phyloP scores from a whole-genome alignment of 2,888 invertebrate species.

The Cybosia mesomella region DNA sequence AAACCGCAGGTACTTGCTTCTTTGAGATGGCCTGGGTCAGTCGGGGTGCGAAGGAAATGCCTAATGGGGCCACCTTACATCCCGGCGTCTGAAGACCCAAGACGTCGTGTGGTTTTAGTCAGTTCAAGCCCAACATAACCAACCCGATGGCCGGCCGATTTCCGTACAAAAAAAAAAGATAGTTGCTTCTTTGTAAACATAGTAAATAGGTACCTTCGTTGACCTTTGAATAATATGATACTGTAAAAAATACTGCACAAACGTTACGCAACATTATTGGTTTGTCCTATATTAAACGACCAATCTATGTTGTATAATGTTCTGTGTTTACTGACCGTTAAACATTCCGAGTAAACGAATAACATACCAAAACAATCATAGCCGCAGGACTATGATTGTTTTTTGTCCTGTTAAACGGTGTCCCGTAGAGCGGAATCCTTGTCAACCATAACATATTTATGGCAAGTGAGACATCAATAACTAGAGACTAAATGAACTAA shows the following conservation, averaged over 20 bases:
- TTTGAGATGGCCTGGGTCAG: no score
- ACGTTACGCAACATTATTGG: not conserved
- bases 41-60: no score
- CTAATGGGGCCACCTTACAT: no score
- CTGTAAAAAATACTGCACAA: not conserved
- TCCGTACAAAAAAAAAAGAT: not conserved
- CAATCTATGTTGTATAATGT: slow-evolving; percentile 14
- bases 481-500: slow-evolving; percentile 39
- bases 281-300: slow-evolving; percentile 8
- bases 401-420: slow-evolving; percentile 21
- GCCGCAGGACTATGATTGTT: slow-evolving; percentile 10
- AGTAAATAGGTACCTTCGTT: not conserved
- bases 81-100: no score
- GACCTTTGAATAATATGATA: not conserved
- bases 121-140: no score
- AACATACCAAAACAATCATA: not conserved
- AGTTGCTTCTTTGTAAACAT: not conserved
- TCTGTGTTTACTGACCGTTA: slow-evolving; percentile 16
- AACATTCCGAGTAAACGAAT: slow-evolving; percentile 14
- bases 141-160: no score
- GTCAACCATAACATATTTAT: slow-evolving; percentile 19
- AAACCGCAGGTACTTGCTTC: no score
- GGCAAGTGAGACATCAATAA: slow-evolving; percentile 26
- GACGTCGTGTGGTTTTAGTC: no score
- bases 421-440: slow-evolving; percentile 6